Evolutionary conservation across 2,113 vertebrate genomes (phyloP).

Genomic region (Notiomystis cincta): DNA sequence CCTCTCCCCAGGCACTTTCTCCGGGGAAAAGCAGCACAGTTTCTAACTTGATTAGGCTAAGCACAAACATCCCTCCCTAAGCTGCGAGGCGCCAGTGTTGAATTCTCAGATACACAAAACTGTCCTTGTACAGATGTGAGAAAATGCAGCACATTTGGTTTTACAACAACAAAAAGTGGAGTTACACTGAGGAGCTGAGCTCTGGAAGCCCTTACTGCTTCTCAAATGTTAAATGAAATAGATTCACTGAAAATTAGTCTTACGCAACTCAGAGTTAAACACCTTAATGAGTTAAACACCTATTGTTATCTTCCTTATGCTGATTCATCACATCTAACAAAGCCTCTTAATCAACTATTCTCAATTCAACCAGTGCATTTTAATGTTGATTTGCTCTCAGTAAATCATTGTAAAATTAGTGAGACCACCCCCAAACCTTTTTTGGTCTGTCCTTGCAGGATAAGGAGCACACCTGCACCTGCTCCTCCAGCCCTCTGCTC

Average conservation of each 20-base stretch:
- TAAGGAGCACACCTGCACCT: background rate
- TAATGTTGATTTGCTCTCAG: background rate
- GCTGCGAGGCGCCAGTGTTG: background rate
- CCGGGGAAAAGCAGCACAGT: background rate
- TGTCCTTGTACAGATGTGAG: accelerated
- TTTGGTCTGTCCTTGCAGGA: background rate
- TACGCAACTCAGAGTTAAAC: background rate
- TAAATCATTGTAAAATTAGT: background rate
- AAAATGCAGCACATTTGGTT: background rate
- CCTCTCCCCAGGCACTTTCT: background rate
- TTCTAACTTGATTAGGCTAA: background rate
- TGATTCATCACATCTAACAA: background rate
- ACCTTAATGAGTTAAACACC: background rate
- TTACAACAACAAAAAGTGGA: background rate
- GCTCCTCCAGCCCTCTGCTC: background rate
- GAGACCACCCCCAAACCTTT: background rate
- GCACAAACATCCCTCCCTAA: background rate
- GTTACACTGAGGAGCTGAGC: background rate
- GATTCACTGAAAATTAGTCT: background rate
- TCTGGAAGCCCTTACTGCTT: background rate
- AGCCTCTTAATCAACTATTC: background rate
- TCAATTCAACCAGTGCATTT: background rate
- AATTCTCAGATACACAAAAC: background rate
- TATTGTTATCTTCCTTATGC: background rate
- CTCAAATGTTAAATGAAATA: background rate